A percentile compares a stretch with the other conserved stretches of the same genome.
Evolutionary conservation across 2,888 invertebrate genomes (phyloP).

Genomic region (Caenorhabditis sp.): DNA sequence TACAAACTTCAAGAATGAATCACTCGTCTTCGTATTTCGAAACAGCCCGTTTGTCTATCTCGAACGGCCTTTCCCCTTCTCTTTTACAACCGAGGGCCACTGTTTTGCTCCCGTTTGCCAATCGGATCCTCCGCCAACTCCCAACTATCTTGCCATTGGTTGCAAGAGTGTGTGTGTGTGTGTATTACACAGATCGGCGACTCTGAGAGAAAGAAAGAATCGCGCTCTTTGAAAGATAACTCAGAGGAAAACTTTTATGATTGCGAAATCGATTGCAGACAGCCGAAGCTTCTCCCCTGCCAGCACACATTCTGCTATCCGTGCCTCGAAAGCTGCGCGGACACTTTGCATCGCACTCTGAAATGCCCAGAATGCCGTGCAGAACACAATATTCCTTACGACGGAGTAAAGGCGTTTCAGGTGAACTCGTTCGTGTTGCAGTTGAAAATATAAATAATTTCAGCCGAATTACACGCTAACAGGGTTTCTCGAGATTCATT

Average conservation of each 20-base stretch:
- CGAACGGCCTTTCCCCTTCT: conserved; percentile 42
- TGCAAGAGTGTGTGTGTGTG: conserved; percentile 49
- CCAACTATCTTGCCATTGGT: conserved; percentile 44
- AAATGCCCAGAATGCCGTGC: conserved; percentile 84
- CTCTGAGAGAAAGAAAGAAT: not conserved
- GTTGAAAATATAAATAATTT: conserved; percentile 74
- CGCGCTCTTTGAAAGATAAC: too few species aligned
- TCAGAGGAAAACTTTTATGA: conserved; percentile 15
- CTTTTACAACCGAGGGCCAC: conserved; percentile 28
- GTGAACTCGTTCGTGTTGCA: not conserved
- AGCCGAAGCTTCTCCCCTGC: conserved; percentile 89
- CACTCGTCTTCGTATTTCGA: conserved; percentile 30
- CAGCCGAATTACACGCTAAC: conserved; percentile 85
- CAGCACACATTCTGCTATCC: conserved; percentile 99
- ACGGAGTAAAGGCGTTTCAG: conserved; percentile 80
- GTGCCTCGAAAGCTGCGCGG: conserved; percentile 87
- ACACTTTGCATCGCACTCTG: conserved; percentile 80
- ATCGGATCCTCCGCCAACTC: conserved; percentile 12
- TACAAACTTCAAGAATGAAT: conserved; percentile 29
- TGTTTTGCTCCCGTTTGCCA: not conserved
- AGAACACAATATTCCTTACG: conserved; percentile 81
- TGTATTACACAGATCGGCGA: conserved; percentile 39
- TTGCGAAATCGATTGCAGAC: conserved; percentile 65
- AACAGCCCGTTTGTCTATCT: conserved; percentile 27
- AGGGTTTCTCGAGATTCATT: conserved; percentile 82